Evolutionary conservation across 2,888 invertebrate species (phyloP).

Genomic region (Kuschelorhynchus macadamiae): DNA sequence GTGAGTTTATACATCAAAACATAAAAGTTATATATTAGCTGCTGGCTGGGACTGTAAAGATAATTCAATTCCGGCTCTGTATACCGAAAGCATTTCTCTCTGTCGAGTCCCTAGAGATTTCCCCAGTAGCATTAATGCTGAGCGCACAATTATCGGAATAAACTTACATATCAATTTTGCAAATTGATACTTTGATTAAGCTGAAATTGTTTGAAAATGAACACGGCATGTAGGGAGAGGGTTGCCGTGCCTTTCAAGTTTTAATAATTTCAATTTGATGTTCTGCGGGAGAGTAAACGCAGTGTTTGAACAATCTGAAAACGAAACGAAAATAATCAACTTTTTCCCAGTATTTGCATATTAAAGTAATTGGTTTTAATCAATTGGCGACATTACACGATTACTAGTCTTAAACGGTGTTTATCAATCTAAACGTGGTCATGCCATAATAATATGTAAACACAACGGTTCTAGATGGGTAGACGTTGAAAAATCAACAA

Average conservation of each 20-base stretch:
- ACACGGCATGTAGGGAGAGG: constrained; percentile 8
- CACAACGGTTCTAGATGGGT: no score
- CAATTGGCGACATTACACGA: no score
- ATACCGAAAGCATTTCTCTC: constrained; percentile 3
- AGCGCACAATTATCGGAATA: constrained; percentile 68
- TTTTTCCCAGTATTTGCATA: no score
- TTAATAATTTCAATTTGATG: constrained; percentile 24
- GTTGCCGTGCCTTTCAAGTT: constrained; percentile 21
- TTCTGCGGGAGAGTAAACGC: neutral
- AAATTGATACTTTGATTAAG: constrained; percentile 60
- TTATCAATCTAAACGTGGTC: no score
- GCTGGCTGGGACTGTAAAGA: no score
- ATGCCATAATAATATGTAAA: no score
- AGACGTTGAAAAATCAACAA: no score
- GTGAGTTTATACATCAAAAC: no score
- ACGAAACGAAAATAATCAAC: no score
- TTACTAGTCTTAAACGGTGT: no score
- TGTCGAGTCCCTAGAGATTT: constrained; percentile 50
- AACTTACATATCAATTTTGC: constrained; percentile 68
- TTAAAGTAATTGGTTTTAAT: no score
- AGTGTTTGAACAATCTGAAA: neutral
- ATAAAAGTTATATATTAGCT: no score
- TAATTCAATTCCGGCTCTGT: constrained; percentile 9
- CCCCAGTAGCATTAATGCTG: constrained; percentile 63
- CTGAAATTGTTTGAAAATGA: constrained; percentile 49